A percentile compares a stretch with the other conserved stretches of the same genome.
Evolutionary conservation across 2,888 invertebrate genomes (phyloP).

Genomic region (Eristalis intricaria): DNA sequence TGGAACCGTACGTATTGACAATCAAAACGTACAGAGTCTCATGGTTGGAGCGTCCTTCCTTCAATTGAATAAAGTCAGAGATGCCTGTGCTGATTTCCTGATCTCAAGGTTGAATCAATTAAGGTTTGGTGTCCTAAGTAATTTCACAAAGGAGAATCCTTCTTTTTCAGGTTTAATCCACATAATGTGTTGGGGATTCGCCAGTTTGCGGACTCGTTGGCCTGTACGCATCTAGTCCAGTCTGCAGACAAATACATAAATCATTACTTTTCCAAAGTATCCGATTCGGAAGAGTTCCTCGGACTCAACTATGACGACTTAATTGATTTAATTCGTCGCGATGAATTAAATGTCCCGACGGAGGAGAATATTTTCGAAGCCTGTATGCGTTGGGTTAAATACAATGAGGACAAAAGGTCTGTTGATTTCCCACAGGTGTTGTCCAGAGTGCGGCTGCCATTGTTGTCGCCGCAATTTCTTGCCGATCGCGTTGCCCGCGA

Average conservation of each 20-base stretch:
- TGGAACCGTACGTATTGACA: slow-evolving; percentile 88
- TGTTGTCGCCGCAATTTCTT: slow-evolving; percentile 90
- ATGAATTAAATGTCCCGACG: slow-evolving; percentile 88
- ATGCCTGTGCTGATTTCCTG: slow-evolving; percentile 92
- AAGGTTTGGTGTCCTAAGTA: not conserved
- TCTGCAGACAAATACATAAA: slow-evolving; percentile 91
- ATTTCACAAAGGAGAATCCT: not conserved
- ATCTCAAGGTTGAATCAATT: slow-evolving; percentile 84
- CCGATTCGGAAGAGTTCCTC: slow-evolving; percentile 89
- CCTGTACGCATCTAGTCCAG: slow-evolving; percentile 86
- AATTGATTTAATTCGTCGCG: slow-evolving; percentile 86
- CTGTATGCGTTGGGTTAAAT: slow-evolving; percentile 90
- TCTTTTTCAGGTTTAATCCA: slow-evolving; percentile 85
- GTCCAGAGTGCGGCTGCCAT: slow-evolving; percentile 88
- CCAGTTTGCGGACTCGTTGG: slow-evolving; percentile 90
- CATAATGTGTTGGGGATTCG: slow-evolving; percentile 91
- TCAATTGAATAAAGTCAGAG: slow-evolving; percentile 89
- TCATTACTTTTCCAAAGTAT: slow-evolving; percentile 89
- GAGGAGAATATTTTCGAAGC: slow-evolving; percentile 94
- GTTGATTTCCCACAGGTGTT: slow-evolving; percentile 87
- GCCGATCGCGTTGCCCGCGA: slow-evolving; percentile 91
- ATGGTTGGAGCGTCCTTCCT: slow-evolving; percentile 93
- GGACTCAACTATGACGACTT: slow-evolving; percentile 84
- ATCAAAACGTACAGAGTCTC: slow-evolving; percentile 90
- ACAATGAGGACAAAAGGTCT: slow-evolving; percentile 84